Conservation (phyloP, 30 jellyfish, hydroid and myxozoan species). For the Aurelia aurita region DNA sequence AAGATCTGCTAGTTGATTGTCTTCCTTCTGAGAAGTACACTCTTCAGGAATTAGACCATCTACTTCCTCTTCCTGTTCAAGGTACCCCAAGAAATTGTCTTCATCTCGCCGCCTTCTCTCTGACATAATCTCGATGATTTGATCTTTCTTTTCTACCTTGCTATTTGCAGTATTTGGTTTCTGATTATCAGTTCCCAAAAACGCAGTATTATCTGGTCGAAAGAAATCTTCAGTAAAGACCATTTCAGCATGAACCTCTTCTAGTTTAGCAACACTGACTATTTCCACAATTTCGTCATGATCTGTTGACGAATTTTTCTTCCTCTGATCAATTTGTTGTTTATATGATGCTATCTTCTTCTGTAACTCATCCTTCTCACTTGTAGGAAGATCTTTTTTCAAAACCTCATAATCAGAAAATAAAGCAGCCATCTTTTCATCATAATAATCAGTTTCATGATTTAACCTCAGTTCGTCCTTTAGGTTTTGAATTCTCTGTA, state of each 20-base stretch:
- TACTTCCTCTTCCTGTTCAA: too few species aligned
- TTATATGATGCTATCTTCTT: neutral
- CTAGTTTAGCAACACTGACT: slow-evolving; percentile 4
- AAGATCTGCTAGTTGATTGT: too few species aligned
- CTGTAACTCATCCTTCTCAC: neutral
- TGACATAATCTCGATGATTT: neutral
- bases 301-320: neutral
- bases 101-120: neutral
- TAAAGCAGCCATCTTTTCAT: neutral
- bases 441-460: neutral
- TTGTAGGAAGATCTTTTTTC: neutral
- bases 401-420: neutral
- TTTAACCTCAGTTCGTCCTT: neutral
- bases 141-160: neutral
- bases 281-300: neutral
- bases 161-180: neutral
- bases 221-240: neutral
- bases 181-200: neutral
- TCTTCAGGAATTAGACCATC: too few species aligned
- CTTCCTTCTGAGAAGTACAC: too few species aligned
- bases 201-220: too few species aligned
- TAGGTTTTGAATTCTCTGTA: neutral
- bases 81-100: too few species aligned
- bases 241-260: slow-evolving; percentile 7
- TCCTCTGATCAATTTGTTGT: neutral